Evolutionary conservation across 2,113 vertebrate genomes (phyloP).

Genomic region (Pampusana beccarii): DNA sequence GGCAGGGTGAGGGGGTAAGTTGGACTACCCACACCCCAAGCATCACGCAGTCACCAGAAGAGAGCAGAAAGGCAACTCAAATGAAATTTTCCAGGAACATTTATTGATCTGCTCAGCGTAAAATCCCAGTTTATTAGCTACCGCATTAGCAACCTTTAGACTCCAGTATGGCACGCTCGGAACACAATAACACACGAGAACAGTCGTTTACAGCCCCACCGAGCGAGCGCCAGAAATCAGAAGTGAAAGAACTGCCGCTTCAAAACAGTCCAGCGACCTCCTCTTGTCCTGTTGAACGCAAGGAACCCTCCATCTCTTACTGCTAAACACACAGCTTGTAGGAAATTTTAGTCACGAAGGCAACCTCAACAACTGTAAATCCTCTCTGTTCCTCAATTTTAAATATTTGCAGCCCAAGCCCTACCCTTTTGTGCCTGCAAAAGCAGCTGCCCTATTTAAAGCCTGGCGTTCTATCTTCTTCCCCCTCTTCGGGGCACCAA

Average conservation of each 20-base stretch:
- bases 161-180: neutral
- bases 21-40: neutral
- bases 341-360: neutral
- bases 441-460: neutral
- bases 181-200: neutral
- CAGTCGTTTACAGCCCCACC: neutral
- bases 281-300: neutral
- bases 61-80: neutral
- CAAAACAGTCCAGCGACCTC: neutral
- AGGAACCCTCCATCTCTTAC: neutral
- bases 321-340: neutral
- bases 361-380: neutral
- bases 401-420: neutral
- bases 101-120: neutral
- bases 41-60: accelerated
- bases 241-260: neutral
- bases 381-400: neutral
- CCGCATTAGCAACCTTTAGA: neutral
- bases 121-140: neutral
- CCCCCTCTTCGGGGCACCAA: neutral
- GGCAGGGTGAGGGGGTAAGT: neutral
- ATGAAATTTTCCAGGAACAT: neutral
- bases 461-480: neutral
- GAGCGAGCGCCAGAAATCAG: neutral
- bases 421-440: neutral